Evolutionary conservation across 2,888 invertebrate species (phyloP), one percentile per base, ranked within the genome.

Genomic region (Strigamia transsilvanica): DNA sequence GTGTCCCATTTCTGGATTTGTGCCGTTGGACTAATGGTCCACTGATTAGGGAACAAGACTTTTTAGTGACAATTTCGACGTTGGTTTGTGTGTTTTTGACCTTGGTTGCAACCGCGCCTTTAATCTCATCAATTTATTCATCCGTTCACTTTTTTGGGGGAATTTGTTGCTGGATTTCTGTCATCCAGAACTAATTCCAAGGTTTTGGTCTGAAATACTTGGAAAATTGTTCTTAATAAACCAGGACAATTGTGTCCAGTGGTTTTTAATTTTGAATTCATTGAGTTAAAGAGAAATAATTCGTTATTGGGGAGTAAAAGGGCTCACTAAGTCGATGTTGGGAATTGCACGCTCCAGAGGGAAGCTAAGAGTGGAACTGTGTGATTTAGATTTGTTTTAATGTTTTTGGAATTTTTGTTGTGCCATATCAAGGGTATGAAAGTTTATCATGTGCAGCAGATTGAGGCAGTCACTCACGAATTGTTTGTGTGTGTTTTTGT

Each of bases 1-100:
- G 61, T 61, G 61, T 18, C 61, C 21, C 61, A 6, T 21, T 61
- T 10, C 0, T 61, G 61, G 61, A 61, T 61, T 61, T 61, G 61
- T 61, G 61, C 61, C 61, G 61, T 18, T 61, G 61, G 61, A 23
- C 61, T 61, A 61, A 61, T 23, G 61, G 61, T 61, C 61, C 61
- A 61, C 18, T 23, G 61, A 61, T 61, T 18, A 61, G 10, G 21
- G 46, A 46, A 12, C 13, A 27, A n/a, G 46, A 46, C 15, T 4
- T 15, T 23, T 18, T 61, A 10, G 21, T n/a, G 61, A 61, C 61
- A 61, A 18, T 61, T 61, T 61, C 6, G 61, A 12, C 18, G 13
- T n/a, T 18, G 2, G 2, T 1, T 56, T 5, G 56, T 21, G 56
- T 21, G 12, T 23, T 23, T 3, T 61, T 61, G 61, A 61, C 61